Evolutionary conservation across 2,888 invertebrate genomes (phyloP), one percentile per base, ranked within the genome.

Genomic region (Tanypteryx hageni): DNA sequence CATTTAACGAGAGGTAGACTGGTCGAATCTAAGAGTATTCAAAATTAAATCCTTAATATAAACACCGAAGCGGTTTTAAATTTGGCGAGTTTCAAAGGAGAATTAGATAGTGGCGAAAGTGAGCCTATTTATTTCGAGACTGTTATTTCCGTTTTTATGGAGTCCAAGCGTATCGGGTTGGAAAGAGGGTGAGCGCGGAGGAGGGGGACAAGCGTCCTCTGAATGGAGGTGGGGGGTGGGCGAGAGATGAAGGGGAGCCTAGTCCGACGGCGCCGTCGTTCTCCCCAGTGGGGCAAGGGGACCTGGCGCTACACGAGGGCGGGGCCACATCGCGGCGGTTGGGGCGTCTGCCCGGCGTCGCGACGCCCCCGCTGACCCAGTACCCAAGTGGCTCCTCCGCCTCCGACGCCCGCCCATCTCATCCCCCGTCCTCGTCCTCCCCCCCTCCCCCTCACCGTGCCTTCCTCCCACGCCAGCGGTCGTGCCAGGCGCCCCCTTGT

Each of bases 281-380:
- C 76, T 16, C 16, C 64, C 64, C 16, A 64, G 64, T 64, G 64
- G 22, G 76, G 76, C 22, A 44, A 44, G 44, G 44, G 44, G 44
- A 5, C 44, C 44, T 44, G 44, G 44, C 44, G 44, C 76, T 10
- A 27, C 9, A 13, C 76, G 76, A 27, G 76, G 76, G 76, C 76
- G 76, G 76, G 76, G 76, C 76, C 22, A 22, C 27, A 44, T 44
- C 44, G 44, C 44, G 44, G 22, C n/a, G 61, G 61, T 31, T 44
- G 89, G 64, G 89, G 89, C 89, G 89, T 61, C 89, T 94, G 94
- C 94, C 94, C 94, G 94, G 94, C 94, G 94, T 94, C 94, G 94
- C 94, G 94, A 94, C 95, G 94, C 94, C 95, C 94, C 94, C 94
- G 94, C 94, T 94, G 95, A 95, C 94, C 95, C 94, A 94, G 94